A percentile compares a stretch with the other conserved stretches of the same genome.
Evolutionary conservation across 2,888 invertebrate genomes (phyloP).

Genomic region (Macropis europaea): DNA sequence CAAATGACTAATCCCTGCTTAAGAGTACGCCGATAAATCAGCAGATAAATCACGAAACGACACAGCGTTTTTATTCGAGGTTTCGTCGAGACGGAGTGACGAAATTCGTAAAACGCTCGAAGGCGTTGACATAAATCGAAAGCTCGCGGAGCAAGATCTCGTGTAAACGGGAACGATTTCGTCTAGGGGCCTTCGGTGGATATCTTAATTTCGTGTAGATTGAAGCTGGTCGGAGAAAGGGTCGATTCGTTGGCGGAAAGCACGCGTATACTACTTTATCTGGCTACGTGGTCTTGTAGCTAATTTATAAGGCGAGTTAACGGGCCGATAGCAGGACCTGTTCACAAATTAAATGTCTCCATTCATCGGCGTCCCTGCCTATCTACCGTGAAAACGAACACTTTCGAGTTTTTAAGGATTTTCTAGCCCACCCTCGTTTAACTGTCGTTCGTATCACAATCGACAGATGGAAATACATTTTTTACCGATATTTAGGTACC

Average conservation of each 20-base stretch:
- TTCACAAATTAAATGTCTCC: conserved; percentile 77
- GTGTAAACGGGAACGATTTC: conserved; percentile 68
- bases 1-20: conserved; percentile 12
- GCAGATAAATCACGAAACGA: not conserved
- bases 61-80: not conserved
- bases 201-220: conserved; percentile 74
- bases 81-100: not conserved
- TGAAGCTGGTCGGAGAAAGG: conserved; percentile 59
- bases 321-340: conserved; percentile 70
- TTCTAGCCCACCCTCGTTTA: too few species aligned
- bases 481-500: too few species aligned
- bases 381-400: not conserved
- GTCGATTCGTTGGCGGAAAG: conserved; percentile 43
- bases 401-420: conserved; percentile 3
- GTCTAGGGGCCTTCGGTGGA: conserved; percentile 60
- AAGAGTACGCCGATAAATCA: conserved; percentile 2
- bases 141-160: conserved; percentile 25
- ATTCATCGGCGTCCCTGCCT: conserved; percentile 55
- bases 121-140: conserved; percentile 43
- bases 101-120: conserved; percentile 32
- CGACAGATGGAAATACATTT: too few species aligned
- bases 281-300: conserved; percentile 71
- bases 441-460: too few species aligned
- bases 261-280: conserved; percentile 66
- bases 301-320: conserved; percentile 76